Base-by-base conservation (phyloP, 2,113 vertebrate genomes). In the Chascanopsetta lugubris region DNA sequence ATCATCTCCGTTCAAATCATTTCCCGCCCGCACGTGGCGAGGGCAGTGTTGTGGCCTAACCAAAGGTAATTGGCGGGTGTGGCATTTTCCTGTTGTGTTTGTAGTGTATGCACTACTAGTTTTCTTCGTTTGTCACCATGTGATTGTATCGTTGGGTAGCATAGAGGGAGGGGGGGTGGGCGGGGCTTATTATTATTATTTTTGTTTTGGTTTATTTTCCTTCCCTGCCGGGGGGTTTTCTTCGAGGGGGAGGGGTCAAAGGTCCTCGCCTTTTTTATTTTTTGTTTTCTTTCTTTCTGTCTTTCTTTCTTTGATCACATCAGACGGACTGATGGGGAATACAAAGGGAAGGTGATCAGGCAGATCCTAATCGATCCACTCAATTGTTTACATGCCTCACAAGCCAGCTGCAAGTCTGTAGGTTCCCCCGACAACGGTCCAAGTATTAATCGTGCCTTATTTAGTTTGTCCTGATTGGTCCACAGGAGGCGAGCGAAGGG, bases 371-470 rank as follows among this genome's bases (percentile, higher is more conserved):
- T 85, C 85, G 75, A 82, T 84, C 77, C 46, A 84, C 77, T 79
- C 63, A 80, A 75, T 82, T 89, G 90, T 91, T 94, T 88, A 85
- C 92, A 91, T 85, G 75, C 77, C 74, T 84, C 87, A 90, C 79
- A 70, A 76, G 89, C 67, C 86, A 84, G 91, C 91, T 88, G 91
- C 82, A 92, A 90, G 87, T 90, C 91, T 91, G 90, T 90, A 75
- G 74, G 88, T 83, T 82, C 77, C 88, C 89, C 88, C 38, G 15
- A 85, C 88, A 91, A 90, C 89, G 89, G 92, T 90, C 88, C 82
- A 90, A 91, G 90, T 94, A 93, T 96, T 95, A 94, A 94, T 95
- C 91, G 97, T 99, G 97, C 97, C 97, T 99, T 99, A 98, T 96
- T 97, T 97, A 70, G 90, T 91, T 94, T 92, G 82, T 88, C 93